Base-by-base conservation (phyloP, 2,888 invertebrate species). In the Heliothis peltigera region DNA sequence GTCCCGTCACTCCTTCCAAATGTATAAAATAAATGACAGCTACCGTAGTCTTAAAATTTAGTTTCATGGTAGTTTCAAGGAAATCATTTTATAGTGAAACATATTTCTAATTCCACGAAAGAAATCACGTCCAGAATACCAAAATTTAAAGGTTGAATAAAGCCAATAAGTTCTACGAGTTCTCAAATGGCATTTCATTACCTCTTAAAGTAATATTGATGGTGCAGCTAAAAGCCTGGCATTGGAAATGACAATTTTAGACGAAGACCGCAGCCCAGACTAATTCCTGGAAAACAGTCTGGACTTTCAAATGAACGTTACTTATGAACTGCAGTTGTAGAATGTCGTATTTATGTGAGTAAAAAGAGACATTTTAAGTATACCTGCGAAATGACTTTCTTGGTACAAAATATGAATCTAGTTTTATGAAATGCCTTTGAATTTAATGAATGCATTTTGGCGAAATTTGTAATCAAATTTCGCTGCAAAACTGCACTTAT, bases 271-370 rank as follows among this genome's bases (percentile, higher is more conserved):
- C 10, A n/a, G 39, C n/a, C 15, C 5, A 8, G 8, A 18, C 8
- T 21, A n/a, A 57, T 49, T 57, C 48, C 56, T 15, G 32, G 47
- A 65, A 65, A 19, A 25, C 4, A 8, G 17, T 25, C 35, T 12
- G 5, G 5, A 1, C n/a, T 49, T 32, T 35, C 12, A 35, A 46
- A 46, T 22, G 4, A 39, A 39, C 4, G n/a, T 15, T 39, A 39
- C n/a, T 39, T 39, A 39, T 8, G n/a, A n/a, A 12, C n/a, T 39
- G n/a, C 39, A 39, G n/a, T n/a, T 39, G 15, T 4, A 35, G 35
- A 15, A 35, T 15, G 15, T 35, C 15, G 7, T 32, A 10, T 2
- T 10, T 2, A 32, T 32, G 10, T 25, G n/a, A n/a, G n/a, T n/a
- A n/a, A n/a, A n/a, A n/a, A n/a, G n/a, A n/a, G n/a, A n/a, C 25